These are phyloP conservation scores for Bubo bubo DNA, from an alignment of 2,113 vertebrate species.

Conservation along the genomic window DNA sequence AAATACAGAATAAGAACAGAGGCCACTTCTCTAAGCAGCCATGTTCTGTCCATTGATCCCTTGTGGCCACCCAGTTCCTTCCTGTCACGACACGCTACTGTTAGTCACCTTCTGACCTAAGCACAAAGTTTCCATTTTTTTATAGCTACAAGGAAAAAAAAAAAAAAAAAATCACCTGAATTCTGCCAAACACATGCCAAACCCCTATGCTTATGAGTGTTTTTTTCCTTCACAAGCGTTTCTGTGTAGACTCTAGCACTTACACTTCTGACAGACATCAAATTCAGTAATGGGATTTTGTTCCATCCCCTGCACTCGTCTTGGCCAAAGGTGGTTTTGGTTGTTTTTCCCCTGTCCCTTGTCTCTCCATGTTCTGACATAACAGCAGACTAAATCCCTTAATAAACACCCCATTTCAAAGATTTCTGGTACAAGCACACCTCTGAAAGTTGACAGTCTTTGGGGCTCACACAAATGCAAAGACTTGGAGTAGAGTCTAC, in stretches of 20 bases:
- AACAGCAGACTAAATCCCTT: neutral
- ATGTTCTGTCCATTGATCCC: neutral
- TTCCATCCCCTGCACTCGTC: neutral
- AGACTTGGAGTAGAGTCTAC: neutral
- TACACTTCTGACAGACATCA: neutral
- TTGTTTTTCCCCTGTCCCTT: accelerated
- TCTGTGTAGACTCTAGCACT: neutral
- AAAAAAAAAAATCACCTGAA: neutral
- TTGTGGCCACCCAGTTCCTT: neutral
- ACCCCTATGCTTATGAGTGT: neutral
- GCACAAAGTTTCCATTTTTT: neutral
- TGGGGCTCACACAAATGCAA: neutral
- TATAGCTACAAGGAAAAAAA: neutral
- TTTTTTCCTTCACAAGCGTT: neutral
- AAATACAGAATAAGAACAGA: neutral
- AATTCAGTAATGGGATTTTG: neutral
- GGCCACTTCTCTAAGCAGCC: neutral
- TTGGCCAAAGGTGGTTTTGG: neutral
- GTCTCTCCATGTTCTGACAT: neutral
- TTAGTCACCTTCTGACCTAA: neutral
- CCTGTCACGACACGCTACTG: neutral
- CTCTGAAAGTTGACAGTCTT: neutral
- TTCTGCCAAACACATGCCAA: neutral
- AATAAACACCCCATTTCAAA: neutral
- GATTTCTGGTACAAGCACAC: neutral